Conservation (phyloP, 2,888 invertebrate species). For the Bedellia somnulentella region DNA sequence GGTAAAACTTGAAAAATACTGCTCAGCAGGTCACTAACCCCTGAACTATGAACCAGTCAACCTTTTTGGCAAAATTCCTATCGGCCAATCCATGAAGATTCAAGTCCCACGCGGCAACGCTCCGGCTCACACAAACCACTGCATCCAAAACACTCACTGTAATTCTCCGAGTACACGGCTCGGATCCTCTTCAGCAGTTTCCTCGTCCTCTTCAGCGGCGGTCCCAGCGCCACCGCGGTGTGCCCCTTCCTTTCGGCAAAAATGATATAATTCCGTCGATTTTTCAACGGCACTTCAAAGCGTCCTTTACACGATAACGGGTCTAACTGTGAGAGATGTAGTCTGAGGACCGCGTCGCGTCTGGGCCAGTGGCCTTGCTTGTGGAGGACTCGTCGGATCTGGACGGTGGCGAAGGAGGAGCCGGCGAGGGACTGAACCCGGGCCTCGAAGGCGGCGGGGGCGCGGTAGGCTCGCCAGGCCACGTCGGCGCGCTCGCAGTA, state of each 20-base stretch:
- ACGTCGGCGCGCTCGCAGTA: constrained; percentile 58
- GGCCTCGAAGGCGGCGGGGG: constrained; percentile 53
- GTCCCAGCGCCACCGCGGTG: constrained; percentile 47
- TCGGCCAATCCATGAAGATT: too few species aligned
- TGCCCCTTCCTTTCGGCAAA: constrained; percentile 48
- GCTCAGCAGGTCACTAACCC: too few species aligned
- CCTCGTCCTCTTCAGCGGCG: constrained; percentile 42
- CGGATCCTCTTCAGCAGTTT: constrained; percentile 45
- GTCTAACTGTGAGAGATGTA: constrained; percentile 28
- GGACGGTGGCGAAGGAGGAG: constrained; percentile 42
- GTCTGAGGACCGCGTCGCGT: constrained; percentile 35
- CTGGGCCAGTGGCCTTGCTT: constrained; percentile 46
- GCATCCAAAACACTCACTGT: constrained; percentile 42
- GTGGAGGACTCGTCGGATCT: constrained; percentile 39
- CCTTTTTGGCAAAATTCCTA: too few species aligned
- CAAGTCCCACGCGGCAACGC: constrained; percentile 20
- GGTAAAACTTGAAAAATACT: too few species aligned
- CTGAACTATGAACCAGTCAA: too few species aligned
- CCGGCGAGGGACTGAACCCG: constrained; percentile 43
- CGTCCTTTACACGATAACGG: constrained; percentile 39
- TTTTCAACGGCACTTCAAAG: constrained; percentile 47
- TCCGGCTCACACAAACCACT: constrained; percentile 7
- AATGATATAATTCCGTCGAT: constrained; percentile 49
- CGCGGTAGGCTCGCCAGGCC: constrained; percentile 54
- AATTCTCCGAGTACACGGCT: constrained; percentile 50